A percentile compares a stretch with the other conserved stretches of the same genome.
Conservation (phyloP, 2,888 invertebrate genomes). For the Odontothrips loti region DNA sequence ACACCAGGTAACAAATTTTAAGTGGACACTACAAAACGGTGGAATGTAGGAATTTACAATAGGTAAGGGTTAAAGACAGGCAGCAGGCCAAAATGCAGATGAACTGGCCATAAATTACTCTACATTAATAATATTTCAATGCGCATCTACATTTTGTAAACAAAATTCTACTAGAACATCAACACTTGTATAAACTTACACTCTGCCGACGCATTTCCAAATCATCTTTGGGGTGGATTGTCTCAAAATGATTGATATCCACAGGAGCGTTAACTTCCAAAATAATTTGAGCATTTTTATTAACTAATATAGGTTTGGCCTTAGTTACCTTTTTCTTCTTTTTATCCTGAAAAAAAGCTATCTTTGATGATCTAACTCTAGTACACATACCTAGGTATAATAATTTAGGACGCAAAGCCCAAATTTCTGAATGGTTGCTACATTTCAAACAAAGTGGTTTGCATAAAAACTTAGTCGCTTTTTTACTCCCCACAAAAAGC, state of each 20-base stretch:
- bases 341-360: constrained; percentile 43
- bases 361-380: constrained; percentile 36
- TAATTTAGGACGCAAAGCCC: too few species aligned
- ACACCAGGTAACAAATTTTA: too few species aligned
- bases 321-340: constrained; percentile 67
- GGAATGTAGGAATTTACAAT: too few species aligned
- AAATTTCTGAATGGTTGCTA: too few species aligned
- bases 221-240: constrained; percentile 78
- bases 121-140: neutral
- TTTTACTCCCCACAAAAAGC: neutral
- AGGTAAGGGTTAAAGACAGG: too few species aligned
- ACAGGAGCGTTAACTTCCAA: constrained; percentile 51
- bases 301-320: constrained; percentile 69
- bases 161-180: neutral
- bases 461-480: neutral
- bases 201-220: constrained; percentile 54
- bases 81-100: too few species aligned
- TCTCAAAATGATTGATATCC: constrained; percentile 67
- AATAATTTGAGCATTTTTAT: constrained; percentile 63
- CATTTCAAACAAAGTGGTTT: neutral
- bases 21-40: too few species aligned
- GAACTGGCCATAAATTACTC: neutral
- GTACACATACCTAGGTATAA: neutral
- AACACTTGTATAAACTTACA: constrained; percentile 46
- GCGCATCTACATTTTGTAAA: neutral